These are phyloP conservation scores for Tribolium freemani DNA, from an alignment of 2,888 invertebrate genomes.

Conservation along the genomic window DNA sequence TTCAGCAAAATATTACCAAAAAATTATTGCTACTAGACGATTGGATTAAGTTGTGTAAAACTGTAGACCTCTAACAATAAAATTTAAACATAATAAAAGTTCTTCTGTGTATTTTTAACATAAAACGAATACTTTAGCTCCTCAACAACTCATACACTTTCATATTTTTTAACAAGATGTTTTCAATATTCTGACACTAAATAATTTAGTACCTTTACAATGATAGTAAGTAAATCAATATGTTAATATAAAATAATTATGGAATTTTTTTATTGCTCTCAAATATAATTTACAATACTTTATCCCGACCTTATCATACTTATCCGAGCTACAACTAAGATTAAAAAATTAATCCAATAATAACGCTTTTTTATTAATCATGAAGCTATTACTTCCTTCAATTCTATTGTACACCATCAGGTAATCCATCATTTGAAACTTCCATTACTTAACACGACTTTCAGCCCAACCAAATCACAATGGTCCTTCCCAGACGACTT, in stretches of 20 bases:
- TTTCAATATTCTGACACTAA: no score
- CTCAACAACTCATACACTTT: no score
- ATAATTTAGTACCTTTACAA: no score
- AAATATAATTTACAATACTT: not conserved
- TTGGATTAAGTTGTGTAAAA: not conserved
- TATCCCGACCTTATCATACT: no score
- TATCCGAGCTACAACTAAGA: no score
- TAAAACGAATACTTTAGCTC: no score
- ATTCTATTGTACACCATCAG: not conserved
- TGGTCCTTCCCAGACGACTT: constrained; percentile 42
- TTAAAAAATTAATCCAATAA: no score
- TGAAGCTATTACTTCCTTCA: not conserved
- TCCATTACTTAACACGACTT: not conserved
- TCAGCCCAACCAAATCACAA: not conserved
- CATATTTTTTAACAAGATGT: no score
- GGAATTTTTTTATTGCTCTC: no score
- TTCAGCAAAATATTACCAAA: constrained; percentile 73
- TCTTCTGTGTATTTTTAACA: not conserved
- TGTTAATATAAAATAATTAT: no score
- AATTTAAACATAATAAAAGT: not conserved
- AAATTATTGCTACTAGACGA: constrained; percentile 60
- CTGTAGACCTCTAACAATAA: not conserved
- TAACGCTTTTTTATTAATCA: not conserved
- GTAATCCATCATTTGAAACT: not conserved
- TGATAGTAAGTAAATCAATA: no score